Percentiles rank a stretch among this genome's conserved stretches.
Conservation (phyloP, 92 coral and sea anemone genomes). For the Phymanthus crucifer region DNA sequence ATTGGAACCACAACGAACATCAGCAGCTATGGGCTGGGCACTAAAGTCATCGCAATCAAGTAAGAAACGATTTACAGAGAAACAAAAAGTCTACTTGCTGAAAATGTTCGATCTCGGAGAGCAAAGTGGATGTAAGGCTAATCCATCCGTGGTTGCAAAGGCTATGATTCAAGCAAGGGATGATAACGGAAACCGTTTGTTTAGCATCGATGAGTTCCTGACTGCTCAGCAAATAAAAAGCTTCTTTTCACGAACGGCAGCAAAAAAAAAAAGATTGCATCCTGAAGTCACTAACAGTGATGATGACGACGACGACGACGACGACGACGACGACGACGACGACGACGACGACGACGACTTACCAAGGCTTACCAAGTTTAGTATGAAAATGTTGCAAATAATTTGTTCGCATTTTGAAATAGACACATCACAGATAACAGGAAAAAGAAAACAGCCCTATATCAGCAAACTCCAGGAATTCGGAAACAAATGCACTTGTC, state of each 20-base stretch:
- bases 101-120: slow-evolving; percentile 32
- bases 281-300: not conserved
- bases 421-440: not conserved
- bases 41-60: slow-evolving; percentile 20
- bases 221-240: slow-evolving; percentile 40
- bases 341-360: slow-evolving; percentile 11
- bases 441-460: not conserved
- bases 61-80: slow-evolving; percentile 21
- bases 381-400: not conserved
- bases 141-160: slow-evolving; percentile 33
- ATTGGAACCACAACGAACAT: not conserved
- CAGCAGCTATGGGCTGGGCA: slow-evolving; percentile 55
- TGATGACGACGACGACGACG: not conserved
- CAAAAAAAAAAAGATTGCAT: slow-evolving; percentile 20
- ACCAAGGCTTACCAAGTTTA: not conserved
- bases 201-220: slow-evolving; percentile 30
- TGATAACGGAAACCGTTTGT: slow-evolving; percentile 31
- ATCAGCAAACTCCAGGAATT: not conserved
- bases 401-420: not conserved
- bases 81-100: slow-evolving; percentile 34
- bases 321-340: not conserved
- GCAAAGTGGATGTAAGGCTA: slow-evolving; percentile 41
- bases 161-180: slow-evolving; percentile 38
- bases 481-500: not conserved
- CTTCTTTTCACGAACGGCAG: slow-evolving; percentile 50